Evolutionary conservation across 1,140 invertebrate species (phyloP), one percentile per base, ranked within the genome.

Genomic region (Nomia melanderi): DNA sequence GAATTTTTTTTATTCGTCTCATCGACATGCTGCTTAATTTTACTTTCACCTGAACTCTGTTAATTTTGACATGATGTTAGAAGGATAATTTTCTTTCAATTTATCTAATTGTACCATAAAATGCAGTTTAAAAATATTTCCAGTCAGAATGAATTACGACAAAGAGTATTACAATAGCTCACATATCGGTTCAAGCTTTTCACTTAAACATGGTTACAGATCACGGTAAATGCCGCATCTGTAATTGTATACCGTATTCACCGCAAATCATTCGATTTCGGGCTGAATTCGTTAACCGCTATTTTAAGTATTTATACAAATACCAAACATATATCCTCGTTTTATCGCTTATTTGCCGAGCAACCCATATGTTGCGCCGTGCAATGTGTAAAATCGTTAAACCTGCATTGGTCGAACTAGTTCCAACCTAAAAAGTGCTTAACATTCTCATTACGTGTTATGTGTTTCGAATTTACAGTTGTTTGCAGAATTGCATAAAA

Each of bases 31-130:
- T n/a, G 25, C 47, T 66, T 63, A 31, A 73, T 65, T 60, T 9
- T 54, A 50, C 67, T 73, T 82, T 72, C 62, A 62, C 56, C 78
- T 53, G 4, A 6, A 50, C 25, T 77, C 72, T 25, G 50, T 72
- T 20, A 31, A 44, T 47, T 20, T 44, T 44, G n/a, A 23, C 9
- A 36, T 8, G 9, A 9, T n/a, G 9, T 17, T 1, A 2, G n/a
- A 25, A 29, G 11, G 14, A 56, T 1, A 14, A 17, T 29, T 3
- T 29, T 17, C 29, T 17, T 6, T 27, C 3, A 56, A 56, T 56
- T 29, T 56, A 56, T 1, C 25, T 7, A 50, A 50, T 20, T 50
- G 5, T 50, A n/a, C 6, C 20, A 50, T n/a, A n/a, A 7, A n/a
- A n/a, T 6, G 5, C 1, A 5, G 20, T 7, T 17, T 14, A 4